These are phyloP conservation scores for Xestia sexstrigata DNA, from an alignment of 2,888 invertebrate species.

Conservation along the genomic window DNA sequence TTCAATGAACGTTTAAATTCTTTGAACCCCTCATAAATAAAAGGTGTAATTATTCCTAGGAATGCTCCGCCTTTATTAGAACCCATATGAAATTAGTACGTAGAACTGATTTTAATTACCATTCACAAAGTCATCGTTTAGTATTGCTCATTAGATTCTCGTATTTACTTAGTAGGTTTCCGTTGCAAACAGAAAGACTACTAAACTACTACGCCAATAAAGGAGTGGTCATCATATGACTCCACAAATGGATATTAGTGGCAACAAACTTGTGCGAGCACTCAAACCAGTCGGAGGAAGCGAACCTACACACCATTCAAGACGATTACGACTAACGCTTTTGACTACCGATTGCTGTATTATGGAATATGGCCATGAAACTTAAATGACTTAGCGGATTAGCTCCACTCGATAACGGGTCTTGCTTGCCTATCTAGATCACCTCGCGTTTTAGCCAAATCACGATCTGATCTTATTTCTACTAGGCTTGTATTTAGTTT, in stretches of 20 bases:
- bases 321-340: conserved; percentile 38
- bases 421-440: conserved; percentile 45
- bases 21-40: conserved; percentile 25
- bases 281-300: conserved; percentile 63
- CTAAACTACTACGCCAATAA: conserved; percentile 54
- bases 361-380: conserved; percentile 22
- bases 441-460: conserved; percentile 38
- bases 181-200: conserved; percentile 52
- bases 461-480: conserved; percentile 35
- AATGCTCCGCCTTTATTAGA: conserved; percentile 46
- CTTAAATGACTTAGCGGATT: conserved; percentile 14
- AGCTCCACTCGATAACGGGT: conserved; percentile 26
- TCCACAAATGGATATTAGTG: conserved; percentile 62
- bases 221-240: conserved; percentile 63
- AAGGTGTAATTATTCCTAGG: conserved; percentile 36
- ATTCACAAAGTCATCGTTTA: conserved; percentile 66
- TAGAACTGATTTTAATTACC: conserved; percentile 57
- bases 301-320: conserved; percentile 50
- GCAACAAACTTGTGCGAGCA: conserved; percentile 56
- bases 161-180: conserved; percentile 63
- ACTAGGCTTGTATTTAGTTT: conserved; percentile 20
- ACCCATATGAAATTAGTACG: conserved; percentile 52
- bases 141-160: conserved; percentile 63
- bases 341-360: conserved; percentile 34
- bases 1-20: conserved; percentile 26